These are phyloP conservation scores for Enteromius radiatus DNA, from an alignment of 2,797 vertebrate genomes.

Conservation along the genomic window DNA sequence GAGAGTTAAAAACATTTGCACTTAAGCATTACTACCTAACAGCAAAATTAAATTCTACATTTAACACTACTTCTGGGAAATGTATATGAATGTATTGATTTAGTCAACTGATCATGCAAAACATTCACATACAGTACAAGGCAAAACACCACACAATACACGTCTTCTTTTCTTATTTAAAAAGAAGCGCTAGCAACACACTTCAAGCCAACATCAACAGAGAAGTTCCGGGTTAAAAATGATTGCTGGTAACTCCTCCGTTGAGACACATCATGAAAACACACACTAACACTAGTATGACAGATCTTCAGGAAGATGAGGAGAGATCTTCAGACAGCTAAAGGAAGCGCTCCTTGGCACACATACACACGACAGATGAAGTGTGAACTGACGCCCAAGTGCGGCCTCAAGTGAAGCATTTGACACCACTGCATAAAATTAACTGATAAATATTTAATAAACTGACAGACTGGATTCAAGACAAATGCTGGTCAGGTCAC, in stretches of 20 bases:
- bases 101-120: conserved; percentile 1
- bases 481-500: conserved; percentile 33
- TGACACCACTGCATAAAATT: conserved; percentile 55
- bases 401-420: conserved; percentile 43
- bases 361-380: conserved; percentile 41
- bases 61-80: neutral
- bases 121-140: neutral
- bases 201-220: conserved; percentile 49
- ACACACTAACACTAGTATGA: conserved; percentile 40
- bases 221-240: conserved; percentile 31
- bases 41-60: neutral
- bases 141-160: conserved; percentile 23
- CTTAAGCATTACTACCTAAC: neutral
- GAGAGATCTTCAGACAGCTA: conserved; percentile 44
- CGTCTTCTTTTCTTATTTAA: conserved; percentile 45
- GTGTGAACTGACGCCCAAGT: conserved; percentile 49
- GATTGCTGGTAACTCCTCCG: conserved; percentile 51
- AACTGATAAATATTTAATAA: conserved; percentile 57
- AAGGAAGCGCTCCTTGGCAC: conserved; percentile 46
- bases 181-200: conserved; percentile 51
- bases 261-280: conserved; percentile 60
- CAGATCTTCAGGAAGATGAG: conserved; percentile 52
- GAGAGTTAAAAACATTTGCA: neutral
- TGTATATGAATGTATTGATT: neutral
- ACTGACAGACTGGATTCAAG: conserved; percentile 46